phyloP scores from a whole-genome alignment of 1,140 invertebrate genomes.

The Micrasema minimum region DNA sequence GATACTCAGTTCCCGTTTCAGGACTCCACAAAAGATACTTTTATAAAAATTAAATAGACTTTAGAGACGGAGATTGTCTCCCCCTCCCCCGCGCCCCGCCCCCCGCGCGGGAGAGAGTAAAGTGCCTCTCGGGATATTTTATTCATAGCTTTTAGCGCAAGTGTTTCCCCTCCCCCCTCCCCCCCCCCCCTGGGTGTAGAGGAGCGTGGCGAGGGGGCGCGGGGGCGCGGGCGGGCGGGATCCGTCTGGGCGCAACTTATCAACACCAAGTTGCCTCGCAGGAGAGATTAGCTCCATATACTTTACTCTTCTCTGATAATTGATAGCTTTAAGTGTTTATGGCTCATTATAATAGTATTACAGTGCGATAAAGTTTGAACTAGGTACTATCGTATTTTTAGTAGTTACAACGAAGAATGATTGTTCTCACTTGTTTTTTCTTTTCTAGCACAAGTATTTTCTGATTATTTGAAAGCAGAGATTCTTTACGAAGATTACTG shows the following conservation, averaged over 20 bases:
- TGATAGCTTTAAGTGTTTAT: neutral
- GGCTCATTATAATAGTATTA: neutral
- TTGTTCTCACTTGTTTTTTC: too few species aligned
- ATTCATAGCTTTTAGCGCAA: conserved; percentile 49
- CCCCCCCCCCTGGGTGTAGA: neutral
- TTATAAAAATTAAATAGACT: too few species aligned
- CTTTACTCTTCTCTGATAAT: neutral
- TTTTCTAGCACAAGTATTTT: too few species aligned
- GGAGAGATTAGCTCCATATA: neutral
- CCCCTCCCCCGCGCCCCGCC: neutral
- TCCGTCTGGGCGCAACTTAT: neutral
- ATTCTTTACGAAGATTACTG: too few species aligned
- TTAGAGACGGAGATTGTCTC: too few species aligned
- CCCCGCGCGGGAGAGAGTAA: conserved; percentile 6
- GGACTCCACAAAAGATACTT: too few species aligned
- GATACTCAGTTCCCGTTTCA: too few species aligned
- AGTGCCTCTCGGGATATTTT: conserved; percentile 42
- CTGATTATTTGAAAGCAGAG: too few species aligned
- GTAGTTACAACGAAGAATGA: too few species aligned
- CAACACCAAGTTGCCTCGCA: neutral
- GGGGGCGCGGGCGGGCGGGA: neutral
- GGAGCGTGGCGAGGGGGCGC: neutral
- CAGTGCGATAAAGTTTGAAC: neutral
- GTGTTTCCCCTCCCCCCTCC: conserved; percentile 30
- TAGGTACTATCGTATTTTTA: neutral